A percentile compares a stretch with the other conserved stretches of the same genome.
phyloP scores from a whole-genome alignment of 1,140 invertebrate species.

The Araneus ventricosus region DNA sequence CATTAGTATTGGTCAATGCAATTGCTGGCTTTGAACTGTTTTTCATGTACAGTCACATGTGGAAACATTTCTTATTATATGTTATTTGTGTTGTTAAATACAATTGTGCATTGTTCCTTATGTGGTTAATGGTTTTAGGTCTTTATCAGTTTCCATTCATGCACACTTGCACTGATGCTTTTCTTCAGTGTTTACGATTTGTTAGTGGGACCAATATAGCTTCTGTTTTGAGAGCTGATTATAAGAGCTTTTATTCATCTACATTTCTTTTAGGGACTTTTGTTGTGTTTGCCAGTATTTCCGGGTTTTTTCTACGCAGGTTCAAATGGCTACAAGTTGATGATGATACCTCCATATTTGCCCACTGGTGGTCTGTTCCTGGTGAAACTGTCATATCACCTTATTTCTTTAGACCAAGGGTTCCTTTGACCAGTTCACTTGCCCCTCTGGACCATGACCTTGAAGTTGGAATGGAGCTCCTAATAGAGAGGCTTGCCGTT shows the following conservation, averaged over 20 bases:
- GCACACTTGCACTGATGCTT: conserved; percentile 77
- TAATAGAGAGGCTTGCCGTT: conserved; percentile 81
- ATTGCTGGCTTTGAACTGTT: conserved; percentile 80
- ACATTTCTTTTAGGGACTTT: conserved; percentile 62
- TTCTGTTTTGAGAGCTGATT: conserved; percentile 78
- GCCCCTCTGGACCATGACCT: conserved; percentile 78
- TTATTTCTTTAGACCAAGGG: conserved; percentile 79
- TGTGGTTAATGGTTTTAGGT: conserved; percentile 81
- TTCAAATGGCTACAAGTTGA: conserved; percentile 48
- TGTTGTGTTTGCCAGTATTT: conserved; percentile 76
- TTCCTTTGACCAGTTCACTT: conserved; percentile 76
- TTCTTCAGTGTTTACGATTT: conserved; percentile 78
- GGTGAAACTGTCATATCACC: conserved; percentile 77
- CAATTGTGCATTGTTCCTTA: conserved; percentile 81
- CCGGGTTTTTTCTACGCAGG: conserved; percentile 75
- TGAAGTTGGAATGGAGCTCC: conserved; percentile 80
- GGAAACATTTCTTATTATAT: conserved; percentile 79
- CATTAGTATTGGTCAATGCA: conserved; percentile 81
- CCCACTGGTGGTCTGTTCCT: conserved; percentile 78
- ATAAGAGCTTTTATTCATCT: conserved; percentile 71
- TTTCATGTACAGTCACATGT: conserved; percentile 79
- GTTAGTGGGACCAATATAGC: conserved; percentile 78
- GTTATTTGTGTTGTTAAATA: conserved; percentile 80
- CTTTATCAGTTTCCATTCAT: conserved; percentile 80
- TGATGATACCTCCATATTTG: conserved; percentile 56